phyloP scores from a whole-genome alignment of 2,888 invertebrate species.

The Exephanes ischioxanthus region DNA sequence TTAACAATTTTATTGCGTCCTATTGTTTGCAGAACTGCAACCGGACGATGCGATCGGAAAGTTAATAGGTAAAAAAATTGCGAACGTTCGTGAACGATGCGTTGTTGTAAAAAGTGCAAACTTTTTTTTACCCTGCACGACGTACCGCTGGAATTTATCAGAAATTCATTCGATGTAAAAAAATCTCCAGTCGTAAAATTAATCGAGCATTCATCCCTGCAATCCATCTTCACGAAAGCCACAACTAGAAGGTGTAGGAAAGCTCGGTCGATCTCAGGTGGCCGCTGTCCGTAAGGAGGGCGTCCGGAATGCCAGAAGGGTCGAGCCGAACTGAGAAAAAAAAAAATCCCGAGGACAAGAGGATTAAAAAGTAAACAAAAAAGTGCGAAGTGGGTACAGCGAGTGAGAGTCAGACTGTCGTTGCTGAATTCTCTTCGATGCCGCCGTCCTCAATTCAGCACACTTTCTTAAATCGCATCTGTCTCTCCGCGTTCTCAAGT shows the following conservation, averaged over 20 bases:
- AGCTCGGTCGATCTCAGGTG: slow-evolving; percentile 24
- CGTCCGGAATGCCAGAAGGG: slow-evolving; percentile 3
- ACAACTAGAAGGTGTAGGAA: not conserved
- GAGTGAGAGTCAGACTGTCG: slow-evolving; percentile 40
- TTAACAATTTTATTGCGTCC: too few species aligned
- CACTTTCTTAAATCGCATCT: slow-evolving; percentile 21
- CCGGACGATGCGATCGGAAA: too few species aligned
- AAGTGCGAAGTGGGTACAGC: slow-evolving; percentile 39
- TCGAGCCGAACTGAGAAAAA: not conserved
- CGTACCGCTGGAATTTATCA: not conserved
- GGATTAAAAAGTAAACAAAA: slow-evolving; percentile 1
- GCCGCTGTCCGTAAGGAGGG: slow-evolving; percentile 21
- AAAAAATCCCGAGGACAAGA: not conserved
- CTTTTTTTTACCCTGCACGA: too few species aligned
- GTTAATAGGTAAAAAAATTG: too few species aligned
- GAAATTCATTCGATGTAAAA: not conserved
- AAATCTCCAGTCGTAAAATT: not conserved
- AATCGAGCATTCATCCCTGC: not conserved
- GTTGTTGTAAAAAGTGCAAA: too few species aligned
- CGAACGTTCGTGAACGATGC: too few species aligned
- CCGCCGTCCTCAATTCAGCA: slow-evolving; percentile 9
- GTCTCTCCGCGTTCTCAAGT: slow-evolving; percentile 50
- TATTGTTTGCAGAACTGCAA: too few species aligned
- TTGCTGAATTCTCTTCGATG: slow-evolving; percentile 18
- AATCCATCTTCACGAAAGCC: not conserved